Percentiles rank a stretch among this genome's conserved stretches.
phyloP scores from a whole-genome alignment of 2,888 invertebrate species.

The Ormyrus labotus region DNA sequence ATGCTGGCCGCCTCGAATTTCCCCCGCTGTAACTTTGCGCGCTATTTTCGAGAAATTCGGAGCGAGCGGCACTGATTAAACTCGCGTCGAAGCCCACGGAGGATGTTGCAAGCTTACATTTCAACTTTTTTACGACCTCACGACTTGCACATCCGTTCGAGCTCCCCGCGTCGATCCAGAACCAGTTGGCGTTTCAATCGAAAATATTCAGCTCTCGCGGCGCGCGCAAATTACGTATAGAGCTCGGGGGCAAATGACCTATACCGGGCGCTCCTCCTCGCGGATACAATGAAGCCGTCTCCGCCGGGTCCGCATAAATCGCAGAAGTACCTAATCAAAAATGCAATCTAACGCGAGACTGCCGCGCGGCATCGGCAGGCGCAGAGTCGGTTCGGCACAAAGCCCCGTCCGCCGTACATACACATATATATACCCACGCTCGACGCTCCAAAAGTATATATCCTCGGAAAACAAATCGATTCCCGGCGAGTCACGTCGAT shows the following conservation, averaged over 20 bases:
- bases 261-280: too few species aligned
- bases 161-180: too few species aligned
- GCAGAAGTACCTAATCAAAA: neutral
- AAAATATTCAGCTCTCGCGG: constrained; percentile 9
- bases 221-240: too few species aligned
- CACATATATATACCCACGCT: neutral
- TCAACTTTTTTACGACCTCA: too few species aligned
- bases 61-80: too few species aligned
- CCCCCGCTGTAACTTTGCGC: too few species aligned
- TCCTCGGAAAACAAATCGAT: constrained; percentile 43
- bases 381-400: neutral
- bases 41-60: too few species aligned
- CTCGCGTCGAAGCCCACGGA: too few species aligned
- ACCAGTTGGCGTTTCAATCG: neutral
- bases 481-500: constrained; percentile 18
- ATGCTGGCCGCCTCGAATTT: too few species aligned
- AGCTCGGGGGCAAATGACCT: too few species aligned
- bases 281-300: neutral
- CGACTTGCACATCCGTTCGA: too few species aligned
- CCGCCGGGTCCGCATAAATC: neutral
- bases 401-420: neutral
- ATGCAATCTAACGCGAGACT: neutral
- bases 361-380: neutral
- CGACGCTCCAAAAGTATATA: constrained; percentile 27
- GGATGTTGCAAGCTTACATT: too few species aligned